phyloP scores from a whole-genome alignment of 2,113 vertebrate species.

The Marmota flaviventris region DNA sequence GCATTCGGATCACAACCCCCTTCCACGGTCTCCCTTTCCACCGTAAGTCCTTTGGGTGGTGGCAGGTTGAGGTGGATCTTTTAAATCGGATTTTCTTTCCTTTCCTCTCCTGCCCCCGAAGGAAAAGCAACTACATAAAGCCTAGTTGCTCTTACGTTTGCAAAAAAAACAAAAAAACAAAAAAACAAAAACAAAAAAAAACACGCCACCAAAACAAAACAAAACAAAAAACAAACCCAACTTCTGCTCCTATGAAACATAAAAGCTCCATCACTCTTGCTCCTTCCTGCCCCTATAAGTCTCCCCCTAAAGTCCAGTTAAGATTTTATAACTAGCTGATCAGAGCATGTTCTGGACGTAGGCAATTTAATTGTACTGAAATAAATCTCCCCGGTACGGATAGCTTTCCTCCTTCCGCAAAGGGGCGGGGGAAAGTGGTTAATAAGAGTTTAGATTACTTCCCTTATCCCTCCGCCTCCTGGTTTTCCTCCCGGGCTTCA shows the following conservation, averaged over 20 bases:
- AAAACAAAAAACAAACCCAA: background rate
- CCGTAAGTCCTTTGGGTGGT: background rate
- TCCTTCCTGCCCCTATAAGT: background rate
- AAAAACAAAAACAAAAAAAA: too few species aligned
- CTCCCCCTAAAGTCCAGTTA: background rate
- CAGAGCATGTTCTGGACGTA: background rate
- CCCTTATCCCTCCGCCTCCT: background rate
- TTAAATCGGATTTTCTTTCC: background rate
- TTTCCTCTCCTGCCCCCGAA: background rate
- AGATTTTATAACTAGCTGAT: background rate
- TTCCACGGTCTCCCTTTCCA: background rate
- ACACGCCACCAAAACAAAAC: too few species aligned
- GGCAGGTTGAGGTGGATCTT: background rate
- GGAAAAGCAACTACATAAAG: background rate
- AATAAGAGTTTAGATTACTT: conserved; percentile 25
- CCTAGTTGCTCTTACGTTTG: background rate
- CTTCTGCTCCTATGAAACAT: background rate
- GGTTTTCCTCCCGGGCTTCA: background rate
- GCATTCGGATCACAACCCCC: background rate
- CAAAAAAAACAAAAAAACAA: background rate
- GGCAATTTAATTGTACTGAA: background rate
- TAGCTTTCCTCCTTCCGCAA: background rate
- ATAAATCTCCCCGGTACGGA: background rate
- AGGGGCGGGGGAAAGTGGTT: background rate
- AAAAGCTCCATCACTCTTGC: background rate